Base-by-base conservation (phyloP, 1,140 invertebrate genomes). In the Zaprionus capensis region DNA sequence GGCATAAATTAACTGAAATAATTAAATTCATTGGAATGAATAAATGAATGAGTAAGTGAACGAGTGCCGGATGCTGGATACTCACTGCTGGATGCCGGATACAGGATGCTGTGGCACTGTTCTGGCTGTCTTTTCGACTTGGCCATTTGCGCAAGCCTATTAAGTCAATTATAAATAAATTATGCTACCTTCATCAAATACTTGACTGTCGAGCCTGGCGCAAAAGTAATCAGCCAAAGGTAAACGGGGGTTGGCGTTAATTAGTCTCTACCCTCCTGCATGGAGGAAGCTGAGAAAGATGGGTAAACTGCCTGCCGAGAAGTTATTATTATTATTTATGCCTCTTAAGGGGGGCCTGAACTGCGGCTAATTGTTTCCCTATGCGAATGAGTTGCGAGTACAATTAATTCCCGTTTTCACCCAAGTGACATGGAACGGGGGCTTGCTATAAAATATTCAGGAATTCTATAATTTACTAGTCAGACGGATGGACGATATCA, bases 151-250 rank as follows among this genome's bases (percentile, higher is more conserved):
- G 73, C 59, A 71, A 81, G 81, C 71, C 85, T 81, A 81, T 88
- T 88, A 88, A 79, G 78, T 76, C 84, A 84, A 90, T 88, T 88
- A 88, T 88, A 88, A 84, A 88, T 90, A 84, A 88, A 90, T 90
- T 90, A 90, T 84, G 63, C 85, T 59, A 53, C 75, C 68, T 61
- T 75, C 53, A 64, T 51, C 53, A 71, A 64, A 76, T 71, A 36
- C 61, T 53, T 44, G 64, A 58, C 66, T 51, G 22, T 61, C 69
- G 66, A 66, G 57, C 46, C 55, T 55, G 58, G 58, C 51, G 44
- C 26, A 72, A 86, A 81, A 70, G 70, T 79, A 82, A 82, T 76
- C 76, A 62, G 20, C 41, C 24, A 36, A 41, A 41, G 63, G 41
- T 46, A 46, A 46, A 46, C 41, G 41, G 41, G 41, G 41, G 41